A percentile compares a stretch with the other conserved stretches of the same genome.
phyloP scores from a whole-genome alignment of 2,113 vertebrate genomes.

The Taurulus bubalis region DNA sequence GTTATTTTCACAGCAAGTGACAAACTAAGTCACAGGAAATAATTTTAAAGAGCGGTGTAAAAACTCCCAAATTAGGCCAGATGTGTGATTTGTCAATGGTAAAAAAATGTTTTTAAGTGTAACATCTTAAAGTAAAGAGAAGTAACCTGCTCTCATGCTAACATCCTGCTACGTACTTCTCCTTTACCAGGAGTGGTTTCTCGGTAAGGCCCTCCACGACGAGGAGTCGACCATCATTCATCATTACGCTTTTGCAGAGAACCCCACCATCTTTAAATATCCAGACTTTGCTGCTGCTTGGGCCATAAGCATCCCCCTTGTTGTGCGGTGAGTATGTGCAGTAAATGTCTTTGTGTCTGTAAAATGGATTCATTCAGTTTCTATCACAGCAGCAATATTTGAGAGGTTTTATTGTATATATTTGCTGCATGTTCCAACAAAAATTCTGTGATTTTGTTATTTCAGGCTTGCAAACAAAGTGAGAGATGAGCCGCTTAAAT shows the following conservation, averaged over 20 bases:
- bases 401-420: background rate
- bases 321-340: slow-evolving; percentile 87
- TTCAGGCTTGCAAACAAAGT: slow-evolving; percentile 90
- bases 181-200: slow-evolving; percentile 92
- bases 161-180: slow-evolving; percentile 35
- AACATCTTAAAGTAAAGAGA: background rate
- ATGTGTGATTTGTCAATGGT: background rate
- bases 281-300: slow-evolving; percentile 96
- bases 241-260: slow-evolving; percentile 98
- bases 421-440: background rate
- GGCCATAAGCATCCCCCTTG: slow-evolving; percentile 91
- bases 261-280: slow-evolving; percentile 92
- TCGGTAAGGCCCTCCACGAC: slow-evolving; percentile 93
- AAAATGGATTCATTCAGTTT: slow-evolving; percentile 3
- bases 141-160: slow-evolving; percentile 4
- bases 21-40: slow-evolving; percentile 22
- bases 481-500: slow-evolving; percentile 90
- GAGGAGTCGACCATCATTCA: slow-evolving; percentile 98
- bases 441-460: slow-evolving; percentile 3
- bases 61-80: slow-evolving; percentile 27
- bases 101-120: background rate
- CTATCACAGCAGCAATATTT: background rate
- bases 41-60: slow-evolving; percentile 24
- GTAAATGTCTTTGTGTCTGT: background rate
- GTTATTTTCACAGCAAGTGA: slow-evolving; percentile 42